Evolutionary conservation across 53 echinoderm and acorn worm genomes (phyloP), one percentile per base, ranked within the genome.

Genomic region (Pentamera pediparva): DNA sequence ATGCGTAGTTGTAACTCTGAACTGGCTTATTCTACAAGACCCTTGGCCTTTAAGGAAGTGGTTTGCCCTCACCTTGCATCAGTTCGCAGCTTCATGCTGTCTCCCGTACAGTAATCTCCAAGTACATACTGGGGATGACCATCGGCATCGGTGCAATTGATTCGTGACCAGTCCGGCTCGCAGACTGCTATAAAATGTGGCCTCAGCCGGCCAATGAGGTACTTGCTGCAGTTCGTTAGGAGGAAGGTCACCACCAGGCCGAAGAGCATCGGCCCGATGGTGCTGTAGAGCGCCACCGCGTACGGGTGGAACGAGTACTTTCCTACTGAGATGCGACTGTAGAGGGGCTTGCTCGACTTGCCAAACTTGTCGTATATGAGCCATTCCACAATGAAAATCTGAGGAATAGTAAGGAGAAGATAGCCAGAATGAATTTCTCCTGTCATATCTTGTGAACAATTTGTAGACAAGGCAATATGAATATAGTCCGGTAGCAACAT

Each of bases 301-400:
- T 82, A 90, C 2, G 89, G 84, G 59, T 93, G 93, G 32, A 87
- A 21, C 3, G 84, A 78, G 20, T 65, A 51, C 48, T 84, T 62
- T 57, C 86, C 69, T 29, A 93, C 5, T 26, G 76, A 64, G 26
- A 56, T 53, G 19, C 84, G 78, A 11, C 53, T 62, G 81, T 92
- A 78, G 22, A 85, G 78, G 50, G 83, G 85, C 27, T 86, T 83
- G 33, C 75, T 57, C n/a, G 65, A 53, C 35, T 89, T 79, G 0
- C 70, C 41, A 32, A 81, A 60, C 19, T 63, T 70, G 3, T 79
- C 41, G 71, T 81, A 88, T 5, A 88, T 74, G 3, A 91, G 56
- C 81, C 87, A 91, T 33, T 96, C 96, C 18, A 81, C 70, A 0
- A 96, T 65, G 47, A 89, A 21, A 75, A 93, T 89, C 94, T 93